Conservation (phyloP, 2,888 invertebrate genomes). For the Homarus gammarus region DNA sequence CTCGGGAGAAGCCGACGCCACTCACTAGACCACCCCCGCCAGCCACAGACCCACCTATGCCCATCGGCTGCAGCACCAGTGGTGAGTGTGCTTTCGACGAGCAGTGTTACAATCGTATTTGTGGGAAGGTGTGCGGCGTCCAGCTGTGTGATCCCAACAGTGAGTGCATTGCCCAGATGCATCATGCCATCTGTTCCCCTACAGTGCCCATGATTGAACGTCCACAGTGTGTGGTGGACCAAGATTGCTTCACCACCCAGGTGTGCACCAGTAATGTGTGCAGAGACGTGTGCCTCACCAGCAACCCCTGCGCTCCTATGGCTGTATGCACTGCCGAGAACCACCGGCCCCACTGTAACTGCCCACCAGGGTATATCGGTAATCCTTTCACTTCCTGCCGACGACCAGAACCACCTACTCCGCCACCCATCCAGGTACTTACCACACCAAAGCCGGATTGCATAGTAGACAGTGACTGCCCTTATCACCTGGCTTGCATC, state of each 20-base stretch:
- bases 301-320: slow-evolving; percentile 87
- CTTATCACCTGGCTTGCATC: slow-evolving; percentile 80
- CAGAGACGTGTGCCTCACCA: slow-evolving; percentile 78
- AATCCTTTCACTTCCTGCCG: slow-evolving; percentile 77
- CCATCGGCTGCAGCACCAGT: slow-evolving; percentile 79
- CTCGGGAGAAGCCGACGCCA: slow-evolving; percentile 19
- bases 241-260: slow-evolving; percentile 83
- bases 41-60: slow-evolving; percentile 54
- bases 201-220: slow-evolving; percentile 83
- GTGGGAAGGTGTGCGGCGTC: slow-evolving; percentile 78
- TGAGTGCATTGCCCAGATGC: slow-evolving; percentile 71
- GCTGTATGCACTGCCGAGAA: slow-evolving; percentile 82
- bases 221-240: slow-evolving; percentile 73
- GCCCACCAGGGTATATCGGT: slow-evolving; percentile 78
- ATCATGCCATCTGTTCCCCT: slow-evolving; percentile 70
- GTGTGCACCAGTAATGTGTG: slow-evolving; percentile 91
- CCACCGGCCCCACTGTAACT: slow-evolving; percentile 85
- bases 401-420: slow-evolving; percentile 63
- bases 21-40: slow-evolving; percentile 21
- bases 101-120: slow-evolving; percentile 76
- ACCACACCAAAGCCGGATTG: slow-evolving; percentile 83
- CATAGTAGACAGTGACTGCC: slow-evolving; percentile 88
- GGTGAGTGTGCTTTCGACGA: slow-evolving; percentile 70
- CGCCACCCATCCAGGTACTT: slow-evolving; percentile 45
- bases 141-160: slow-evolving; percentile 77